Base-by-base conservation (phyloP, 2,888 invertebrate genomes). In the Dicyrtomina minuta region DNA sequence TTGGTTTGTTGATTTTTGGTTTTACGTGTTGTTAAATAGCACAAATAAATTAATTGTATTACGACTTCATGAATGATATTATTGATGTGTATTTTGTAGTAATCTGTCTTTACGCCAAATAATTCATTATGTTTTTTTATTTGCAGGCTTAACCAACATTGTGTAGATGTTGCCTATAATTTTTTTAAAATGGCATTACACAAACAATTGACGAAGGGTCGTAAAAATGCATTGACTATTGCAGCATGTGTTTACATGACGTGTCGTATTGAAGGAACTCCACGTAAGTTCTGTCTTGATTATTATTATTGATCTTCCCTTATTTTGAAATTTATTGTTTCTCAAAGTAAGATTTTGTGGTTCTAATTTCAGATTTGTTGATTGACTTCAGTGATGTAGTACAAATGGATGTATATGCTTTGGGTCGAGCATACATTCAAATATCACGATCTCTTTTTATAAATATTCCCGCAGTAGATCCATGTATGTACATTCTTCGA, bases 191-290 rank as follows among this genome's bases (percentile, higher is more conserved):
- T 94, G 90, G 94, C 94, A 15, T 81, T 95, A 15, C 87, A 87
- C 64, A 84, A 89, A 17, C 90, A 93, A 79, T 83, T 95, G 56
- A 99, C 98, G 0, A 88, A 95, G 78, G 98, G 99, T 12, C 85
- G 99, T 43, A 92, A 90, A 77, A 90, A 92, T 74, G 88, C 89
- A 15, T 92, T 94, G 80, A 94, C 98, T 62, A 90, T 96, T 80
- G 97, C 97, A 41, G 96, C 98, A 27, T 99, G 98, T 82, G 90
- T 99, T 2, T 99, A 99, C 81, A 91, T 99, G 81, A 96, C 96
- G 0, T 98, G 98, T 80, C 87, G 98, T 74, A 91, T 92, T 1
- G 96, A 97, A 83, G 92, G 92, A 78, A 96, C 96, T 70, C 90
- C 94, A 76, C 96, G 93, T 93, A 90, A 74, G 75, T 41, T 26